phyloP scores from a whole-genome alignment of 2,113 vertebrate genomes.

The Cryptotis parvus region DNA sequence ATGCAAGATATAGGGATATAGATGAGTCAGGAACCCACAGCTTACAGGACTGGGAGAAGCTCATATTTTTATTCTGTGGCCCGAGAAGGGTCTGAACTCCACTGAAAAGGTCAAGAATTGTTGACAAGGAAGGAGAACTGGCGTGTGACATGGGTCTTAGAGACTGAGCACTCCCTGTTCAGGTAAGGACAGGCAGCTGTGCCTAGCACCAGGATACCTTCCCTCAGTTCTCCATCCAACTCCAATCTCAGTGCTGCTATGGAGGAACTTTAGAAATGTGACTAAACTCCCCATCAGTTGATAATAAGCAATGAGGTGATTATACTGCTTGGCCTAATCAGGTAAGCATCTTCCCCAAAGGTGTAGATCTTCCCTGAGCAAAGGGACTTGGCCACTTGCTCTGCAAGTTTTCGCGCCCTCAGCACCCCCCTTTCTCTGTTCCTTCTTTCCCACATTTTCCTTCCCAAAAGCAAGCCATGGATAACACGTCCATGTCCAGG shows the following conservation, averaged over 20 bases:
- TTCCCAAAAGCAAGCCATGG: background rate
- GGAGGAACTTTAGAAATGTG: background rate
- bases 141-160: background rate
- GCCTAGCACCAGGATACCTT: rapidly evolving
- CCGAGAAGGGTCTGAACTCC: background rate
- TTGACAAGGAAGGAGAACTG: background rate
- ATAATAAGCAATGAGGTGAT: background rate
- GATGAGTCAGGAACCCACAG: background rate
- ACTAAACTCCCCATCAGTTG: background rate
- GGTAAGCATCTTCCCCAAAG: background rate
- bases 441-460: background rate
- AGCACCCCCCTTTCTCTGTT: no score
- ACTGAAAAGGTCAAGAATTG: background rate
- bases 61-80: background rate
- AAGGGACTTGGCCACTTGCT: background rate
- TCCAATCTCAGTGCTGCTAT: no score
- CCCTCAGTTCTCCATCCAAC: background rate
- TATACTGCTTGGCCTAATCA: background rate
- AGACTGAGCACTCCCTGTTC: background rate
- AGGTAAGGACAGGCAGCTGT: background rate
- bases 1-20: background rate
- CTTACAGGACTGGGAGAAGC: background rate
- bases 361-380: background rate
- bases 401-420: background rate
- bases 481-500: background rate